Evolutionary conservation across 2,797 vertebrate species (phyloP), one percentile per base, ranked within the genome.

Genomic region (Brachyrhaphis roseni): DNA sequence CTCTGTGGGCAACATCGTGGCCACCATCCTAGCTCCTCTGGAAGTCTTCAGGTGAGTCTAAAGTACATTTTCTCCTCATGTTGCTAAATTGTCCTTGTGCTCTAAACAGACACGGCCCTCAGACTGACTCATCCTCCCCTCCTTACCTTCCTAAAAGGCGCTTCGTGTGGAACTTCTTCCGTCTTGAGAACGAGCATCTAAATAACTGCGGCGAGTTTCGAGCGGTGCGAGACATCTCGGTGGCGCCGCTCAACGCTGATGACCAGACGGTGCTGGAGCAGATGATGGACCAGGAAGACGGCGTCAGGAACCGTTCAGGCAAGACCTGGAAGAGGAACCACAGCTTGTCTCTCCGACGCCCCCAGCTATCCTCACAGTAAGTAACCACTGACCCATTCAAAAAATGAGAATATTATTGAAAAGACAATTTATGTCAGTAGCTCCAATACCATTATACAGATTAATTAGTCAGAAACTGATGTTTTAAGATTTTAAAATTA

Each of bases 91-190:
- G 28, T 45, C 23, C 1, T 16, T 4, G 41, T 4, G 5, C 41
- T 28, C 66, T 8, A 16, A 68, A 71, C 68, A 46, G 6, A 28
- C 13, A 41, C 8, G 34, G 46, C 31, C 13, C 70, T 53, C 49
- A 7, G 34, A 41, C 5, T 68, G 23, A 55, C 71, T 71, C 28
- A 31, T 51, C 20, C 34, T 28, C 0, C 23, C 41, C 23, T 43
- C 6, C 13, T 45, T 28, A 18, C 31, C n/a, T 39, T 5, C 15
- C 72, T n/a, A 5, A n/a, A 62, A 99, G 98, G 91, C 97, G 98
- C 6, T 99, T 99, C 75, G 98, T 99, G 87, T 99, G 98, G 98
- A 99, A 99, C 93, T 99, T 99, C 95, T 99, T 99, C 95, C 97
- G 98, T 5, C 92, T 99, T 94, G 98, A 99, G 92, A 99, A 99